These are phyloP conservation scores for Polia nebulosa DNA, from an alignment of 2,888 invertebrate genomes.

Conservation along the genomic window DNA sequence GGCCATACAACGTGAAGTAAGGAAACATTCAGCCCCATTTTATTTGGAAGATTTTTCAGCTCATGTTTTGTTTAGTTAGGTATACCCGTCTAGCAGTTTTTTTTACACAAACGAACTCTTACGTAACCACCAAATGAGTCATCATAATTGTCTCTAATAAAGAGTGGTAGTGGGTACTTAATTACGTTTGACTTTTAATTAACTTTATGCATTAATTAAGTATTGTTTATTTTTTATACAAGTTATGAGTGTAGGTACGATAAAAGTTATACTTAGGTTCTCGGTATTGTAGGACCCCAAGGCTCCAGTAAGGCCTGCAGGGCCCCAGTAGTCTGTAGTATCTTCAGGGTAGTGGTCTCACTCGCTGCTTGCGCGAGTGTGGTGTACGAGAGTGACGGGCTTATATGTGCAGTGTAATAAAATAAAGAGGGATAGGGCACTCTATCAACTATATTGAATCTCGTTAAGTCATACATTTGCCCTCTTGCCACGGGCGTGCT, in stretches of 20 bases:
- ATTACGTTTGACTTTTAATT: slow-evolving; percentile 2
- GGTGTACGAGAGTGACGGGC: too few relatives aligned
- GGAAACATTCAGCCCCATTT: not conserved
- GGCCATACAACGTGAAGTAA: not conserved
- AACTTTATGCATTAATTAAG: not conserved
- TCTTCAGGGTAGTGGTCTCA: too few relatives aligned
- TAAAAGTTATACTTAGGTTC: too few relatives aligned
- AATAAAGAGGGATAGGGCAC: too few relatives aligned
- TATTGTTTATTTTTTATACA: not conserved
- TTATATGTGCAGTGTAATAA: too few relatives aligned
- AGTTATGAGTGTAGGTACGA: not conserved
- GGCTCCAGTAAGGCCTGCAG: too few relatives aligned
- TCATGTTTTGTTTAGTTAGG: not conserved
- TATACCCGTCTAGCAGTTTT: not conserved
- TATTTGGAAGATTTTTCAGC: not conserved
- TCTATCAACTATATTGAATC: too few relatives aligned
- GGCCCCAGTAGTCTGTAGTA: too few relatives aligned
- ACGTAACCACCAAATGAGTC: not conserved
- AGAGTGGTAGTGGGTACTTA: not conserved
- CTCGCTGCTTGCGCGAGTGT: too few relatives aligned
- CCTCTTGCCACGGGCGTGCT: too few relatives aligned
- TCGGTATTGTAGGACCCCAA: too few relatives aligned
- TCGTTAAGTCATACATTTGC: too few relatives aligned
- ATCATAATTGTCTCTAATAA: not conserved
- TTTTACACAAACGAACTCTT: not conserved